Base-by-base conservation (phyloP, 2,113 vertebrate genomes). In the Corythornis cristatus region DNA sequence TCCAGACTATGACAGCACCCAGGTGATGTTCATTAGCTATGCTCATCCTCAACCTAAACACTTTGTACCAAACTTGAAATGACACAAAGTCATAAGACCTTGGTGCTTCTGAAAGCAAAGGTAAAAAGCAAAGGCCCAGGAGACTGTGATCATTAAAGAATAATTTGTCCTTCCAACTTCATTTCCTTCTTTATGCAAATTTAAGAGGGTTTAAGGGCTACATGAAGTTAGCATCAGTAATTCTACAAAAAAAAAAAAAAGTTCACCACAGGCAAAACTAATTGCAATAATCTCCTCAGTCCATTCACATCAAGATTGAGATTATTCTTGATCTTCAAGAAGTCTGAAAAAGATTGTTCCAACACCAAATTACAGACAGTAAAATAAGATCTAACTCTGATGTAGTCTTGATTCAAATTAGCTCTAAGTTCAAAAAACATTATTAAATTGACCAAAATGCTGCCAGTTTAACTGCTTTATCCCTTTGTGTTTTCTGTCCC, bases 211-310 rank as follows among this genome's bases (percentile, higher is more conserved):
- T 81, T 81, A 71, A 81, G 11, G 48, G 29, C 17, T 67, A 21
- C 14, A 18, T 13, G 16, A 62, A 61, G 19, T 16, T 78, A 74
- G 54, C 0, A 0, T 42, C 46, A 40, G 3, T 40, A 9, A 4
- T 54, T 88, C 33, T 66, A 67, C 11, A 67, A 58, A 58, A 54
- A 56, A 33, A 54, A 56, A 33, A 62, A 6, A 4, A 2, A 12
- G 46, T 17, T 68, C 15, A 60, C 23, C 45, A 22, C 12, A 64
- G 10, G 8, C 8, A 67, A 78, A 88, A 74, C 6, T 35, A 8
- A 35, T 6, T 31, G 0, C 21, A 43, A 71, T 4, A 53, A 54
- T 12, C n/a, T 82, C 15, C 16, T 62, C 4, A 0, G 43, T 74
- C 37, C 62, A 6, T 20, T 42, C 25, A 64, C 0, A 1, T 46